Percentiles rank a stretch among this genome's conserved stretches.
These are phyloP conservation scores for Cryptocephalus moraei DNA, from an alignment of 2,888 invertebrate genomes.

Conservation along the genomic window DNA sequence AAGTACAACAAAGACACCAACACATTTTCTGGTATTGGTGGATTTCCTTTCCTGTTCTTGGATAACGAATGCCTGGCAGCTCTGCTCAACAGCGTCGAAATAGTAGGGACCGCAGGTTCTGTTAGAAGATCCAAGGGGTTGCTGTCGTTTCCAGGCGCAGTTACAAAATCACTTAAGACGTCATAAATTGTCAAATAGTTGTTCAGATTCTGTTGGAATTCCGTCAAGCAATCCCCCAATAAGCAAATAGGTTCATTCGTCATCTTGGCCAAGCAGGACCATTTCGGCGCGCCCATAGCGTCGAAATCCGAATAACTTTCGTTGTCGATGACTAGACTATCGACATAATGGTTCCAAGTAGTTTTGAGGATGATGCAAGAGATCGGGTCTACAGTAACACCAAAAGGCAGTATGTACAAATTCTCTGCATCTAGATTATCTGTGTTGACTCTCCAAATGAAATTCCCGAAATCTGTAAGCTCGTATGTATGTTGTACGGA, in stretches of 20 bases:
- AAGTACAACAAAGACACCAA: conserved; percentile 70
- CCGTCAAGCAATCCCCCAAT: conserved; percentile 63
- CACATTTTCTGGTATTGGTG: conserved; percentile 67
- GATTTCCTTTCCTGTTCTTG: conserved; percentile 43
- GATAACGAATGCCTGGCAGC: conserved; percentile 39
- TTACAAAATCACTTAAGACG: conserved; percentile 44
- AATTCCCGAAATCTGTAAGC: conserved; percentile 40
- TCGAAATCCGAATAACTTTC: conserved; percentile 82
- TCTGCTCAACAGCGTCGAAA: conserved; percentile 47
- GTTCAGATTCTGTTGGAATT: conserved; percentile 51
- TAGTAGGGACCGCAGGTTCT: conserved; percentile 61
- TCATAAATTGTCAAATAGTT: conserved; percentile 42
- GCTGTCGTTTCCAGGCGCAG: conserved; percentile 26
- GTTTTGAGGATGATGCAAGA: conserved; percentile 67
- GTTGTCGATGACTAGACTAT: conserved; percentile 79
- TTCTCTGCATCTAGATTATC: conserved; percentile 44
- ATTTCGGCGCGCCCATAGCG: conserved; percentile 68
- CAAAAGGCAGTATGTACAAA: conserved; percentile 65
- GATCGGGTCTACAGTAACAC: conserved; percentile 72
- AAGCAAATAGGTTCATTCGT: conserved; percentile 63
- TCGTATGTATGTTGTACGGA: conserved; percentile 67
- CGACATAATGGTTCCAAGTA: conserved; percentile 79
- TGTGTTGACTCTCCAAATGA: conserved; percentile 54
- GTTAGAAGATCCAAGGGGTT: conserved; percentile 61
- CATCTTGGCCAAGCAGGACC: conserved; percentile 61